A percentile compares a stretch with the other conserved stretches of the same genome.
Evolutionary conservation across 2,113 vertebrate species (phyloP).

Genomic region (Bubo bubo): DNA sequence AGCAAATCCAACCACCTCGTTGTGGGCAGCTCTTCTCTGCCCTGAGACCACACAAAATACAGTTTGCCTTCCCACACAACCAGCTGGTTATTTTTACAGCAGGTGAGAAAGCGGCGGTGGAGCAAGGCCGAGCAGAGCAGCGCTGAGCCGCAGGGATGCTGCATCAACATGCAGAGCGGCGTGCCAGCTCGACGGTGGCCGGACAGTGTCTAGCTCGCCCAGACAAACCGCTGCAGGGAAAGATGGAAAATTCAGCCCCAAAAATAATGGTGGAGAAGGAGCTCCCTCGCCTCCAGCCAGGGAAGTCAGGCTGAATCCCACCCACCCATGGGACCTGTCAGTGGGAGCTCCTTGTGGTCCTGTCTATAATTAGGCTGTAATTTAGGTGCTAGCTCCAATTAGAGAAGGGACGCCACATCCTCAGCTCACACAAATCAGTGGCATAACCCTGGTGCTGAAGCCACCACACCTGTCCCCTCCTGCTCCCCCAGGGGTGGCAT

Average conservation of each 20-base stretch:
- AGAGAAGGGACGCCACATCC: neutral
- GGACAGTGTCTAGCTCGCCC: neutral
- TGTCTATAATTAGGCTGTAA: neutral
- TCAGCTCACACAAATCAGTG: neutral
- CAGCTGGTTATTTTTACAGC: neutral
- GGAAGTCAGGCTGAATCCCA: neutral
- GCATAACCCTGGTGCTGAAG: neutral
- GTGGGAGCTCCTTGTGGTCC: neutral
- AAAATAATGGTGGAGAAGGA: neutral
- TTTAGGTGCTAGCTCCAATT: conserved; percentile 1
- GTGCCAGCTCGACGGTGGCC: neutral
- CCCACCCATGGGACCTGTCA: neutral
- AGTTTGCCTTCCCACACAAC: neutral
- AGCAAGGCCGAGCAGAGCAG: neutral
- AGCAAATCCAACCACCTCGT: neutral
- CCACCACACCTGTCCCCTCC: neutral
- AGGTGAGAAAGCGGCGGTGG: neutral
- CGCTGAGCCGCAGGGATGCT: neutral
- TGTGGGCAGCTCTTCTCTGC: neutral
- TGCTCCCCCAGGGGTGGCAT: neutral
- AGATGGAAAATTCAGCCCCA: neutral
- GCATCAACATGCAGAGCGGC: conserved; percentile 27
- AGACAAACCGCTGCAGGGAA: neutral
- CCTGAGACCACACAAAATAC: neutral
- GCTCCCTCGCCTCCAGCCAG: rapidly evolving